Percentiles rank a stretch among this genome's conserved stretches.
Conservation (phyloP, 2,797 vertebrate genomes). For the Gymnothorax reevesii region DNA sequence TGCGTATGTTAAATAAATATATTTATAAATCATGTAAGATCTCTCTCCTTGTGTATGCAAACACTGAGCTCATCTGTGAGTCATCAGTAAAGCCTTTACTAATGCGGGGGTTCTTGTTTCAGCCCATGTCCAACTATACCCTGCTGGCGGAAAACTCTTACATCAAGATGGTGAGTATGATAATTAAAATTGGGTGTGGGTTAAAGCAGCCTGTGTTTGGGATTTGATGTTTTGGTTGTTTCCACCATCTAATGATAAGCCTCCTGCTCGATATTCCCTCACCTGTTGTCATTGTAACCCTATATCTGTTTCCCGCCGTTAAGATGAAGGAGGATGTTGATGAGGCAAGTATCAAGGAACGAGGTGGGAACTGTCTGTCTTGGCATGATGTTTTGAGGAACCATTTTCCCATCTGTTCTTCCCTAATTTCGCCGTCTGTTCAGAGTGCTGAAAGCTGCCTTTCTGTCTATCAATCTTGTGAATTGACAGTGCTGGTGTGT, state of each 20-base stretch:
- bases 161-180: slow-evolving; percentile 90
- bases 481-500: neutral
- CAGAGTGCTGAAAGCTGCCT: neutral
- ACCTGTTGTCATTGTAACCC: slow-evolving; percentile 23
- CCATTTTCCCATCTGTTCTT: neutral
- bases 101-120: slow-evolving; percentile 54
- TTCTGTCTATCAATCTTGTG: neutral
- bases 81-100: neutral
- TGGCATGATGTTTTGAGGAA: neutral
- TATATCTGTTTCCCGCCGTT: slow-evolving; percentile 50
- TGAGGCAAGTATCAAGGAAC: slow-evolving; percentile 61
- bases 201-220: neutral
- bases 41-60: neutral
- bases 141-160: slow-evolving; percentile 89
- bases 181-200: neutral
- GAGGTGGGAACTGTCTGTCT: neutral
- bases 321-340: slow-evolving; percentile 79
- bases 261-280: slow-evolving; percentile 28
- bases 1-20: no score
- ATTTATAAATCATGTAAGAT: neutral
- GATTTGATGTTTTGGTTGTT: neutral
- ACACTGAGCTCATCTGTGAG: neutral
- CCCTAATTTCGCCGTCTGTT: neutral
- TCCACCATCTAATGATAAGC: neutral
- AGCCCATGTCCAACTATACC: slow-evolving; percentile 97